Evolutionary conservation across 2,888 invertebrate genomes (phyloP).

Genomic region (Acronicta alni): DNA sequence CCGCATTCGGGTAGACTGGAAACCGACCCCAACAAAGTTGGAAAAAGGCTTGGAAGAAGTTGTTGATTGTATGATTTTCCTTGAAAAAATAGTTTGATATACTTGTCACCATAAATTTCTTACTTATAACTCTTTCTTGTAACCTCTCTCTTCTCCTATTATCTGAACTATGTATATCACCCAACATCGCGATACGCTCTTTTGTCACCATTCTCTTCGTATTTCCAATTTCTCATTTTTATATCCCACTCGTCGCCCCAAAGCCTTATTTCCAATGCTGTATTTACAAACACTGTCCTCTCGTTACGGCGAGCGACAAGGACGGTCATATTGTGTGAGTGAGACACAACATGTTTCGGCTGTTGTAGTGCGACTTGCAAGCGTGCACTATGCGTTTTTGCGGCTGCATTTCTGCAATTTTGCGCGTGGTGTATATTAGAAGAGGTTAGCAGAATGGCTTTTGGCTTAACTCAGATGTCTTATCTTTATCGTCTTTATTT

Average conservation of each 20-base stretch:
- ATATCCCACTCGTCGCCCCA: neutral
- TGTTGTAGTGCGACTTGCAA: slow-evolving; percentile 68
- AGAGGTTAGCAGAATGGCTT: neutral
- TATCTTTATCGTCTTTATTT: neutral
- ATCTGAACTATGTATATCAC: neutral
- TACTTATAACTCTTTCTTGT: neutral
- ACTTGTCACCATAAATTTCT: neutral
- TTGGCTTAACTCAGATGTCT: neutral
- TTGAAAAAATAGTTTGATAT: no score
- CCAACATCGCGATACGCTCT: neutral
- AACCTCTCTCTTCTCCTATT: slow-evolving; percentile 1
- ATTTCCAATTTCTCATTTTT: slow-evolving; percentile 7
- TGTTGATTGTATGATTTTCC: no score
- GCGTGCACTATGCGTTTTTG: slow-evolving; percentile 87
- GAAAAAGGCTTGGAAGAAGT: no score
- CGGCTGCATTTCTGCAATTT: slow-evolving; percentile 78
- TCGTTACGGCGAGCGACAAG: slow-evolving; percentile 64
- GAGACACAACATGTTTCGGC: slow-evolving; percentile 69
- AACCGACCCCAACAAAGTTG: no score
- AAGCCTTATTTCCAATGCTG: slow-evolving; percentile 38
- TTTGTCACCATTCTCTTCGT: slow-evolving; percentile 9
- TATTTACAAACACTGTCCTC: slow-evolving; percentile 68
- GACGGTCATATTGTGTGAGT: slow-evolving; percentile 62
- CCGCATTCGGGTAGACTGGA: no score
- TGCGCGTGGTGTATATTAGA: slow-evolving; percentile 60